These are phyloP conservation scores for Aphelenchoides bicaudatus DNA, from an alignment of 2,888 invertebrate species.

Conservation along the genomic window DNA sequence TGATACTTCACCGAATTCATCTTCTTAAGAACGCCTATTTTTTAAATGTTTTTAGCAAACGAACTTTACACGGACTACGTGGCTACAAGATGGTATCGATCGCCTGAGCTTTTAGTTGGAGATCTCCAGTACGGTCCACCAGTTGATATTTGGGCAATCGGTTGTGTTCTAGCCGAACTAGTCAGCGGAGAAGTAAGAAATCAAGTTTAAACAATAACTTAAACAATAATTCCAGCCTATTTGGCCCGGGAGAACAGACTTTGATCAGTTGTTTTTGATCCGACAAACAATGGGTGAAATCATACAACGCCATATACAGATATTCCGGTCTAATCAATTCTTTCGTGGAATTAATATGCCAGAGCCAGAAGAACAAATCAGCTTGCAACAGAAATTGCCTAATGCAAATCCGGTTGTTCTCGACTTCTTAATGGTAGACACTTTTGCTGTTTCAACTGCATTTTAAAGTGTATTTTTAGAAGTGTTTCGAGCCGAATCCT, in stretches of 20 bases:
- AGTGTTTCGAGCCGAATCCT: conserved; percentile 92
- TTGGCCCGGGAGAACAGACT: conserved; percentile 98
- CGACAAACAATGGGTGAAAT: conserved; percentile 86
- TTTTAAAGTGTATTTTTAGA: conserved; percentile 65
- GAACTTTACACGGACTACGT: conserved; percentile 99
- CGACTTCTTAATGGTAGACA: conserved; percentile 77
- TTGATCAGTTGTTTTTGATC: conserved; percentile 94
- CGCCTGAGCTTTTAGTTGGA: conserved; percentile 92
- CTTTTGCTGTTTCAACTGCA: conserved; percentile 17
- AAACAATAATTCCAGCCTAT: no score
- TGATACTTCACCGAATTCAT: no score
- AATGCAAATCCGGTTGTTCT: conserved; percentile 71
- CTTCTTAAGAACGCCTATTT: not conserved
- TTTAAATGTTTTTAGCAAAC: conserved; percentile 71
- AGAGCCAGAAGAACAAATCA: conserved; percentile 77
- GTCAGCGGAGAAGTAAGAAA: conserved; percentile 69
- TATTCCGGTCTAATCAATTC: conserved; percentile 91
- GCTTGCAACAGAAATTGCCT: conserved; percentile 81
- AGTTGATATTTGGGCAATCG: conserved; percentile 98
- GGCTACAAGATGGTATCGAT: conserved; percentile 95
- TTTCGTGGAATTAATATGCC: conserved; percentile 86
- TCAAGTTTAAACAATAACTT: no score
- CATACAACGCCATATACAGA: conserved; percentile 85
- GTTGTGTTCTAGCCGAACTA: conserved; percentile 66
- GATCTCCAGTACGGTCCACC: conserved; percentile 72